Evolutionary conservation across 2,113 vertebrate species (phyloP).

Genomic region (Aspiorhynchus laticeps): DNA sequence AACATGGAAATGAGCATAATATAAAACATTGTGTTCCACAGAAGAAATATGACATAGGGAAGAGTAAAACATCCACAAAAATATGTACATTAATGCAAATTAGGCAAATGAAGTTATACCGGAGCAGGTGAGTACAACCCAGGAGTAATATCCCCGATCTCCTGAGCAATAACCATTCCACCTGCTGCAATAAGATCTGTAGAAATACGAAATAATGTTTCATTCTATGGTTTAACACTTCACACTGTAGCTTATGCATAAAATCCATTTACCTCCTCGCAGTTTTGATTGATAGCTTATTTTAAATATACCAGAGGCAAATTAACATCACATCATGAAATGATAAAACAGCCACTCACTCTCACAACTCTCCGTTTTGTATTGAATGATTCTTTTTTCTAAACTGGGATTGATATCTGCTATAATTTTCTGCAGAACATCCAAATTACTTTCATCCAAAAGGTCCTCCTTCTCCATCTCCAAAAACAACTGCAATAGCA

Average conservation of each 20-base stretch:
- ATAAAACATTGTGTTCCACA: background rate
- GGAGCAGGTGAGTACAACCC: background rate
- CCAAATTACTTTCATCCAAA: constrained; percentile 60
- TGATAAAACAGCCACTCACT: background rate
- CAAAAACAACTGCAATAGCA: constrained; percentile 68
- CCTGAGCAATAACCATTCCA: background rate
- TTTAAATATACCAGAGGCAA: background rate
- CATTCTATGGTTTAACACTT: background rate
- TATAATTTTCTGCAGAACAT: constrained; percentile 56
- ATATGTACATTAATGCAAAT: background rate
- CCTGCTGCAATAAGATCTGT: background rate
- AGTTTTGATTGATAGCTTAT: background rate
- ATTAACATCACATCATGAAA: background rate
- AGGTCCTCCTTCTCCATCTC: constrained; percentile 69
- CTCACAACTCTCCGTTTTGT: constrained; percentile 60
- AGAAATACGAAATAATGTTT: no score
- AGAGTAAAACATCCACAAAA: background rate
- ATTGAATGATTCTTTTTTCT: constrained; percentile 59
- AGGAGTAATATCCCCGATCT: background rate
- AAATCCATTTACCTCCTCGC: background rate
- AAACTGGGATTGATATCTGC: constrained; percentile 57
- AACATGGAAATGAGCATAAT: background rate
- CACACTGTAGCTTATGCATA: background rate
- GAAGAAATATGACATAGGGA: background rate
- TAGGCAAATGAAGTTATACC: constrained; percentile 13